Conservation (phyloP, 2,888 invertebrate genomes). For the Pseudanteris insignis region DNA sequence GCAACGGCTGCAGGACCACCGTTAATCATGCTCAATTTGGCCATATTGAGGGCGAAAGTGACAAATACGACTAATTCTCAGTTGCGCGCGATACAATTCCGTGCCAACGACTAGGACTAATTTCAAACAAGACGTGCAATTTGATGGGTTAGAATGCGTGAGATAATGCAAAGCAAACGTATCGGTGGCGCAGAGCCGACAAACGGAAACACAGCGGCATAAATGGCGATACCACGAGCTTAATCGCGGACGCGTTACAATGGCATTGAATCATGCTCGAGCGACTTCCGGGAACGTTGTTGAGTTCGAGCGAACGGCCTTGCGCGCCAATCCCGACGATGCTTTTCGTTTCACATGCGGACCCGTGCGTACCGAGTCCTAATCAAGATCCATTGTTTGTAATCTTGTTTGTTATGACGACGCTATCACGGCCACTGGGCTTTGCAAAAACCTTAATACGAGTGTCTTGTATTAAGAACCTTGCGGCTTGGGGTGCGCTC, state of each 20-base stretch:
- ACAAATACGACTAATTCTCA: slow-evolving; percentile 16
- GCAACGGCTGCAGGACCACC: no score
- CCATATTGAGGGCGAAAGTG: slow-evolving; percentile 6
- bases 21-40: slow-evolving; percentile 2
- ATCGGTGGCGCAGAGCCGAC: slow-evolving; percentile 26
- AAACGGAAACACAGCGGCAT: slow-evolving; percentile 40
- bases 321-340: slow-evolving; percentile 18
- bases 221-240: slow-evolving; percentile 32
- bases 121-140: slow-evolving; percentile 32
- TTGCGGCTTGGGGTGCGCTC: no score
- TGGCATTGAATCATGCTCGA: slow-evolving; percentile 31
- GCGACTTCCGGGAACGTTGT: slow-evolving; percentile 28
- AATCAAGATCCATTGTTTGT: slow-evolving; percentile 25
- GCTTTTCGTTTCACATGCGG: slow-evolving; percentile 34
- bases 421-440: no score
- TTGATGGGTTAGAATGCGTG: slow-evolving; percentile 31
- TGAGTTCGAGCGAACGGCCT: no score
- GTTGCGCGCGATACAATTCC: slow-evolving; percentile 6
- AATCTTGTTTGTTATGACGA: no score
- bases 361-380: slow-evolving; percentile 25
- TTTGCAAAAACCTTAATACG: no score
- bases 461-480: no score
- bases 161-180: slow-evolving; percentile 33
- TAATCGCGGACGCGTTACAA: slow-evolving; percentile 34
- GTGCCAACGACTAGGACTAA: slow-evolving; percentile 28